Evolutionary conservation across 2,797 vertebrate genomes (phyloP), one percentile per base, ranked within the genome.

Genomic region (Acanthiza pusilla): DNA sequence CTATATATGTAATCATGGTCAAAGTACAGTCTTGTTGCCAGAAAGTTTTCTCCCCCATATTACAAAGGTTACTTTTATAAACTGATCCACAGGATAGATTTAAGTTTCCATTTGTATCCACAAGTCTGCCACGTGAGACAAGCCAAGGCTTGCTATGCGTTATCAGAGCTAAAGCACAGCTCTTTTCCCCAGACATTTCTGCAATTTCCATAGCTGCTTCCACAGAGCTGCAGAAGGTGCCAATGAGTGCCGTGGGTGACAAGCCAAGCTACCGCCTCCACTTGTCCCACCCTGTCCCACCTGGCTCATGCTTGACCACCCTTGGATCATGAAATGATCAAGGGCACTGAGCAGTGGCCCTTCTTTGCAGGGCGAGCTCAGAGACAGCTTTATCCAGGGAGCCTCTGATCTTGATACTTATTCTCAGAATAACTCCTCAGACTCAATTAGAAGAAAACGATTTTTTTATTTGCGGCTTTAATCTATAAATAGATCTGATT

Each of bases 201-300:
- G 11, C 16, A 32, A 10, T 70, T 83, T 63, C 62, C 65, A 32
- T 34, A 26, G 5, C 25, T 67, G 10, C n/a, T 53, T 76, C 71
- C 38, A 23, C 16, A 45, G 54, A 30, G 21, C 29, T 47, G 36
- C 54, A 58, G 65, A 51, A 81, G 23, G 16, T 60, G 62, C 11
- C 48, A 29, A 1, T 13, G 61, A 57, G 10, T 1, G 0, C 16
- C 20, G 32, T 22, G 25, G 30, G 23, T 62, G 54, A 71, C 27
- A 48, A 61, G 20, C 10, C n/a, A 47, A 65, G 27, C 3, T 50
- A 7, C 4, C 62, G 10, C 13, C 13, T 61, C 30, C 10, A 6
- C 23, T 26, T 5, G 2, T 60, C 13, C 42, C 55, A 43, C 8
- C 13, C 13, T 5, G 1, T 47, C 7, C 2, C 1, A 2, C 29